These are phyloP conservation scores for Drosophila lini DNA, from an alignment of 1,140 invertebrate genomes.

Conservation along the genomic window DNA sequence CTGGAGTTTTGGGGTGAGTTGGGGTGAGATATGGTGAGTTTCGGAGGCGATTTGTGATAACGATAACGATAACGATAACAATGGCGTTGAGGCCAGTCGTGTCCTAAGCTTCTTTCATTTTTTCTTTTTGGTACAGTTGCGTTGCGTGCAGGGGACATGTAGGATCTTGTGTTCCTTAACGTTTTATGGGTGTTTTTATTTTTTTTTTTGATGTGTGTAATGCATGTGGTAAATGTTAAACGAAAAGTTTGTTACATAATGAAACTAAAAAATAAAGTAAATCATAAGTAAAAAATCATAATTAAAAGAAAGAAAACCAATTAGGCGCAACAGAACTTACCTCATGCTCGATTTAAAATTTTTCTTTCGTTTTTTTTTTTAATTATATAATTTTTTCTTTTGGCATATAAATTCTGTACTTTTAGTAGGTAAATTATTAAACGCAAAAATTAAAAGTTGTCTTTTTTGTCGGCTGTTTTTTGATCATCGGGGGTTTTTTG, in stretches of 20 bases:
- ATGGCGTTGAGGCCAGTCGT: no score
- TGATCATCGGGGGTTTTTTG: slow-evolving; percentile 30
- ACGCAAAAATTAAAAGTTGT: slow-evolving; percentile 73
- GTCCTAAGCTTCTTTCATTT: slow-evolving; percentile 17
- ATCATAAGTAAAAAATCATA: slow-evolving; percentile 39
- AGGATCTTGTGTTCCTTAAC: slow-evolving; percentile 16
- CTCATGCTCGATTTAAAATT: slow-evolving; percentile 79
- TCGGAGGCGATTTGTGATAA: slow-evolving; percentile 1
- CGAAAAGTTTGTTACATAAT: slow-evolving; percentile 34
- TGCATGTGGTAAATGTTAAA: slow-evolving; percentile 31
- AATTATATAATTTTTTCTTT: slow-evolving; percentile 21
- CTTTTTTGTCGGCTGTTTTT: slow-evolving; percentile 54
- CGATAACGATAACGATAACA: slow-evolving; percentile 9
- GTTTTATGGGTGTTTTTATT: slow-evolving; percentile 20
- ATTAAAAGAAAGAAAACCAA: slow-evolving; percentile 64
- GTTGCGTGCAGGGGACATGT: slow-evolving; percentile 42
- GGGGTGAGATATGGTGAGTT: slow-evolving; percentile 16
- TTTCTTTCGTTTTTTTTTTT: slow-evolving; percentile 43
- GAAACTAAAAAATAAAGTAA: slow-evolving; percentile 48
- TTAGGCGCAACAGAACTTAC: slow-evolving; percentile 81
- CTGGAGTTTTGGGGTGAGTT: slow-evolving; percentile 11
- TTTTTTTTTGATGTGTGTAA: slow-evolving; percentile 18
- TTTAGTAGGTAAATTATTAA: slow-evolving; percentile 74
- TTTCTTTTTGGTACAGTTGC: slow-evolving; percentile 36
- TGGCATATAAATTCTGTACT: slow-evolving; percentile 55